Evolutionary conservation across 2,113 vertebrate genomes (phyloP).

Genomic region (Tiliqua scincoides): DNA sequence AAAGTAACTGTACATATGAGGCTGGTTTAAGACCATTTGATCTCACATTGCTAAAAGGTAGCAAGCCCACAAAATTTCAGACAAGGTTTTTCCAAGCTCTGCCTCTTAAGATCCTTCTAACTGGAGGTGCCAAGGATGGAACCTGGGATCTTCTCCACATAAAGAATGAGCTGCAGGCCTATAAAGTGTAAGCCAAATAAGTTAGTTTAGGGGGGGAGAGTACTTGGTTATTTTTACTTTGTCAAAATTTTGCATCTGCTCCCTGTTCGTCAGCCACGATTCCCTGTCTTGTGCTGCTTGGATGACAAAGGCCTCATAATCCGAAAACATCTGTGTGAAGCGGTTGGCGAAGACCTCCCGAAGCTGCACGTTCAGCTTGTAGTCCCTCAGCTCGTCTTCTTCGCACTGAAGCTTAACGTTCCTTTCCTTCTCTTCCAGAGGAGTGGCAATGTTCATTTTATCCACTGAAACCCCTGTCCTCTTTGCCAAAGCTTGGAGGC

Average conservation of each 20-base stretch:
- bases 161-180: neutral
- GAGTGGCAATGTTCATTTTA: conserved; percentile 76
- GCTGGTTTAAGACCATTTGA: neutral
- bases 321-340: conserved; percentile 90
- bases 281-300: conserved; percentile 91
- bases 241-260: conserved; percentile 95
- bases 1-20: neutral
- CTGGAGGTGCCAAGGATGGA: neutral
- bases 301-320: conserved; percentile 95
- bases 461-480: conserved; percentile 85
- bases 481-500: conserved; percentile 89
- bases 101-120: neutral
- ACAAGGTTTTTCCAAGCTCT: neutral
- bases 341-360: conserved; percentile 93
- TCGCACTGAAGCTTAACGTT: conserved; percentile 76
- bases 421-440: conserved; percentile 72
- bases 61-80: fast-evolving
- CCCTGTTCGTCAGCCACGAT: conserved; percentile 93
- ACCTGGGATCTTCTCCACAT: neutral
- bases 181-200: neutral
- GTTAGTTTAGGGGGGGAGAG: conserved; percentile 14
- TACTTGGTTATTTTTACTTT: conserved; percentile 81
- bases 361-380: conserved; percentile 91
- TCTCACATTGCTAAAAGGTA: neutral
- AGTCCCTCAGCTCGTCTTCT: conserved; percentile 85